Base-by-base conservation (phyloP, 2,113 vertebrate species). In the Cacatua alba region DNA sequence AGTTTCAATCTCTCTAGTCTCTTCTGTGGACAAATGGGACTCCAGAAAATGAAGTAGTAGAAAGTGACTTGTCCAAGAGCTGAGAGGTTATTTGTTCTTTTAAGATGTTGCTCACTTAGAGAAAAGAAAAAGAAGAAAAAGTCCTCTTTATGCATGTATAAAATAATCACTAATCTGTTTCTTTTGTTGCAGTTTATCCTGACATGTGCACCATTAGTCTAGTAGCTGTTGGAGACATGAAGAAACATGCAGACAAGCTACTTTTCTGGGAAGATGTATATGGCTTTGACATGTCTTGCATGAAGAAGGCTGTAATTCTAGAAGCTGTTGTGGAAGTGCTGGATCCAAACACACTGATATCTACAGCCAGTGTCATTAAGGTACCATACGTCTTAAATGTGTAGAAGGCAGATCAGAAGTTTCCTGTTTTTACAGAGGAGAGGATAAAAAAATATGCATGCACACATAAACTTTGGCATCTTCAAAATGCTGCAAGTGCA, bases 191-290 rank as follows among this genome's bases (percentile, higher is more conserved):
- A 99, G 99, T 99, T 68, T 99, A 99, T 93, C 99, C 99, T 60
- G 99, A 99, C 71, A n/a, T 96, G 46, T 99, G 99, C 92, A 99
- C 98, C 78, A 98, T 99, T 82, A 99, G 98, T 94, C 93, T 99
- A 41, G 98, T 98, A 44, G 99, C 99, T 29, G 93, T 99, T 72
- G 98, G 98, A 52, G 99, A 99, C 67, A n/a, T 83, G 28, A 96
- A 96, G 68, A 99, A 98, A 74, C 98, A 99, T 39, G 39, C 24
- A 2, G 98, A 98, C 26, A 98, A 98, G 79, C 97, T 99, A 39
- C 98, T 98, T 53, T 99, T 99, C 97, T 99, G 99, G 99, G 99
- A 99, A 13, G 96, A 99, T 13, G 99, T 99, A 0, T 99, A 99
- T 26, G 99, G 99, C 78, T 99, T 99, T 96, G 98, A 98, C 92